Base-by-base conservation (phyloP, 1,140 invertebrate species). In the Antheraea pernyi region DNA sequence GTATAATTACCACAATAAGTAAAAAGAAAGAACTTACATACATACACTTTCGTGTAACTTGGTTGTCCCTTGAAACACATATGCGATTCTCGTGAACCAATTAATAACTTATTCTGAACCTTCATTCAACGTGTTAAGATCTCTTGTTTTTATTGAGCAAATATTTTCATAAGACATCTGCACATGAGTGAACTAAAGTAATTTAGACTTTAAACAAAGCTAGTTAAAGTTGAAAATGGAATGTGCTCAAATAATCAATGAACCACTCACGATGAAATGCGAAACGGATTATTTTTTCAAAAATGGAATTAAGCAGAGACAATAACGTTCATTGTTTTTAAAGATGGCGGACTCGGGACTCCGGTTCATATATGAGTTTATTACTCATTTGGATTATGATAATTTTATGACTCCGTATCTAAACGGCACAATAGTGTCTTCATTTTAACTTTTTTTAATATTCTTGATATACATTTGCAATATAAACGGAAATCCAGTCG, bases 231-330 rank as follows among this genome's bases (percentile, higher is more conserved):
- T 73, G 22, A 76, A 61, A 76, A 71, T 86, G 30, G 58, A 42
- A 65, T 71, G 71, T 6, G 1, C 13, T 39, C 65, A 42, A 66
- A 70, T 67, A 82, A 84, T 86, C 81, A 89, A 86, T 83, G 83
- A 85, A 77, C 60, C 82, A 76, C 75, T 81, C 79, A 75, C 79
- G 81, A 90, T 90, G 82, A 91, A 91, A 91, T 86, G 83, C 84
- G 83, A 89, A 91, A 88, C 88, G 88, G 86, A 90, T 90, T 91
- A 89, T 90, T 91, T 91, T 91, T 90, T 90, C 82, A 89, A 91
- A 91, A 91, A 91, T 91, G 88, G 87, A 89, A 91, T 91, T 91
- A 89, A 91, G 84, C 84, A 90, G 83, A 88, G 87, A 91, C 88
- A 91, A 91, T 90, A 91, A 89, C 84, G 85, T 78, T 86, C 86